These are phyloP conservation scores for Lindbergichthys nudifrons DNA, from an alignment of 2,797 vertebrate genomes.

Conservation along the genomic window DNA sequence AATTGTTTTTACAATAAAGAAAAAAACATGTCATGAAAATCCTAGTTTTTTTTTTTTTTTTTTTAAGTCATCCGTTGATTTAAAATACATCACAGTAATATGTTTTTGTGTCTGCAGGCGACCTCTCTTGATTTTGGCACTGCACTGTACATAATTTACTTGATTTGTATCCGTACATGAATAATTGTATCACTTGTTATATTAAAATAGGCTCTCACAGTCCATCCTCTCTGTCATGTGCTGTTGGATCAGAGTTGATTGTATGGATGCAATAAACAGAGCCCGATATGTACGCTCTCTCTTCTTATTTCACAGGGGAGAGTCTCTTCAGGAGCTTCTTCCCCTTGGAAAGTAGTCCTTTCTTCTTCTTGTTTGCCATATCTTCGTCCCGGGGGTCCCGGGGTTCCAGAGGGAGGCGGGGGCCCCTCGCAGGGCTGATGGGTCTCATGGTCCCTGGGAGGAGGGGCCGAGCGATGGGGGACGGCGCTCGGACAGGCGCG, in stretches of 20 bases:
- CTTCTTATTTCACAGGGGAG: conserved; percentile 86
- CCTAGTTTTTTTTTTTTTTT: conserved; percentile 77
- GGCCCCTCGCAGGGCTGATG: conserved; percentile 79
- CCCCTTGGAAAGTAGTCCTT: conserved; percentile 97
- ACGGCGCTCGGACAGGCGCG: conserved; percentile 88
- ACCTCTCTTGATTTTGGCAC: conserved; percentile 73
- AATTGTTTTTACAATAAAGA: conserved; percentile 43
- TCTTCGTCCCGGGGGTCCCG: conserved; percentile 82
- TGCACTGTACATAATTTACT: conserved; percentile 68
- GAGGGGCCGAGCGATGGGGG: conserved; percentile 92
- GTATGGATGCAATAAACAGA: conserved; percentile 71
- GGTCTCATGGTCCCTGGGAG: conserved; percentile 91
- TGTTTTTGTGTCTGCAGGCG: conserved; percentile 59
- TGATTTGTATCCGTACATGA: conserved; percentile 61
- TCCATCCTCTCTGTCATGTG: conserved; percentile 56
- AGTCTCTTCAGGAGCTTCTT: conserved; percentile 98
- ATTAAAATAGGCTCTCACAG: conserved; percentile 60
- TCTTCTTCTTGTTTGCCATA: conserved; percentile 96
- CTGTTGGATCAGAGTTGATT: conserved; percentile 66
- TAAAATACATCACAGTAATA: conserved; percentile 78
- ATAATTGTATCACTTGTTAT: conserved; percentile 56
- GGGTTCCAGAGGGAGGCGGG: conserved; percentile 57
- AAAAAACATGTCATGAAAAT: conserved; percentile 86
- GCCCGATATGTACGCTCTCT: conserved; percentile 42
- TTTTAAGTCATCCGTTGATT: conserved; percentile 44